Base-by-base conservation (phyloP, 2,113 vertebrate species). In the Arothron firmamentum region DNA sequence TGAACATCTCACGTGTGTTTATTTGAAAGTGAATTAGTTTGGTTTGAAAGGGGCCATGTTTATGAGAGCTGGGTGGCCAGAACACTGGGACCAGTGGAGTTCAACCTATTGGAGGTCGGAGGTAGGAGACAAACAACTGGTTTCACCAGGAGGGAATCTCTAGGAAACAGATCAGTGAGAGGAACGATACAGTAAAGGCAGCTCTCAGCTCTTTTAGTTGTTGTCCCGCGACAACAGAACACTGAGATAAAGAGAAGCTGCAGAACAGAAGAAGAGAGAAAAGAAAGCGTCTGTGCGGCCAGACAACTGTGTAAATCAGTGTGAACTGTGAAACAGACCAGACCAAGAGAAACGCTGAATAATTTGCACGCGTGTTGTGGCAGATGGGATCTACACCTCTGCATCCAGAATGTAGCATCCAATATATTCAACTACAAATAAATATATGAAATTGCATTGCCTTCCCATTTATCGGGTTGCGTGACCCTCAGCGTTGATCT, bases 171-270 rank as follows among this genome's bases (percentile, higher is more conserved):
- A 75, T 70, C 49, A 64, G 12, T 65, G 65, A 56, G 68, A 71
- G 77, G 55, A 80, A 77, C 38, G 59, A 60, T 62, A 63, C 53
- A 42, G 68, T 57, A 59, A 79, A 63, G 2, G 38, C 41, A 28
- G 46, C 56, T 19, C 18, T 21, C 49, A 45, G 38, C 53, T 31
- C 23, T 58, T 51, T 50, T 45, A 56, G 34, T 64, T 75, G 70
- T 67, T 79, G 72, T 52, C 41, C 17, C 31, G 16, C 4, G 0
- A 14, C 17, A 23, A 15, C 34, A 65, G 34, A 58, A 48, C 12
- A 5, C 10, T 41, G 42, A 62, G 59, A 47, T 15, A 10, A 65
- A 52, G 61, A 50, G 66, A 61, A 18, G 53, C 53, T 63, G 60
- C 16, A 74, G 18, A 17, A 20, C 5, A 0, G 50, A 18, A 74